Evolutionary conservation across 2,113 vertebrate species (phyloP).

Genomic region (Otocyon megalotis): DNA sequence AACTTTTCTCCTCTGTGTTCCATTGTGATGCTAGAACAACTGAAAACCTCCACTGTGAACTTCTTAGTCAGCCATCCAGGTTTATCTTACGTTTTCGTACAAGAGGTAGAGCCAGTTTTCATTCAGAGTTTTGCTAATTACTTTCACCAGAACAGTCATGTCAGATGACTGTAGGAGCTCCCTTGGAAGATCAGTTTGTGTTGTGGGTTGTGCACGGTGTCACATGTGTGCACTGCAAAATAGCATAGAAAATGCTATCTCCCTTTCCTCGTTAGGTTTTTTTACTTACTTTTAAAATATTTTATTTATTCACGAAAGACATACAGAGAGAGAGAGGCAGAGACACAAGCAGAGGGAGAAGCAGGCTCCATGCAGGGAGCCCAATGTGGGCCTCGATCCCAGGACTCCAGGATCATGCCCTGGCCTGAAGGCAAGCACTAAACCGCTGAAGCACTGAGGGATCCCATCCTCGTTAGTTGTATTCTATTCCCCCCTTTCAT

Average conservation of each 20-base stretch:
- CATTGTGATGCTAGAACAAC: constrained; percentile 91
- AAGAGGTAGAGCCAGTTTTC: constrained; percentile 80
- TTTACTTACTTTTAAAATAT: no score
- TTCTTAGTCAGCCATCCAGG: constrained; percentile 90
- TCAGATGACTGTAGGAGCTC: no score
- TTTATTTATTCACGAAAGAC: no score
- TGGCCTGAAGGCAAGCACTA: no score
- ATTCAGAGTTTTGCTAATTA: neutral
- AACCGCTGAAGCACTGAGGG: no score
- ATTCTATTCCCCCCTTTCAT: no score
- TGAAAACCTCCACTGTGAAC: constrained; percentile 90
- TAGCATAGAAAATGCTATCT: neutral
- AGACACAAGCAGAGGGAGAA: no score
- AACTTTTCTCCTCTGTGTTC: constrained; percentile 87
- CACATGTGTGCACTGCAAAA: rapidly evolving
- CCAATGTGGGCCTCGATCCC: no score
- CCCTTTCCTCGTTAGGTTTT: neutral
- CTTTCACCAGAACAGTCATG: neutral
- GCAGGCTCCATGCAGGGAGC: no score
- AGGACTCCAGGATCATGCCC: no score
- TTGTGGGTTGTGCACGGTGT: rapidly evolving
- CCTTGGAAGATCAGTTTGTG: neutral
- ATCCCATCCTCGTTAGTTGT: neutral
- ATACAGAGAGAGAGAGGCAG: no score
- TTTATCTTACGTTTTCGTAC: constrained; percentile 87